Evolutionary conservation across 2,113 vertebrate species (phyloP), one percentile per base, ranked within the genome.

Genomic region (Leucopsar rothschildi): DNA sequence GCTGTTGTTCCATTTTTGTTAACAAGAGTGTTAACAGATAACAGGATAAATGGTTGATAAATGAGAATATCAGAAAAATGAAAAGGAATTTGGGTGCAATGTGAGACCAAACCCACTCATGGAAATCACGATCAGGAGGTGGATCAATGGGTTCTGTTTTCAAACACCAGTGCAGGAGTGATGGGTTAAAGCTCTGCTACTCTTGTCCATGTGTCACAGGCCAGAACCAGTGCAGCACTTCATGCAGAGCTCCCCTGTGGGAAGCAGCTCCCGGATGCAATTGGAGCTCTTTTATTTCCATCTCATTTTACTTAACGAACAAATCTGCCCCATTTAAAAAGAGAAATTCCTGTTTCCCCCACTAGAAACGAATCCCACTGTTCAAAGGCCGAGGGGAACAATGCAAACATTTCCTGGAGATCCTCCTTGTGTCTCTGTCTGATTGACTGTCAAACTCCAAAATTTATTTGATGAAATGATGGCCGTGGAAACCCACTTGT

Each of bases 391-490:
- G 24, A 81, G 59, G 22, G 81, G 57, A 96, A 42, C 40, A 92
- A 95, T 81, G 92, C 35, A 92, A 96, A 95, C 61, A 53, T 83
- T 91, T 93, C 83, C 80, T 85, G 84, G 92, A 95, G 95, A 96
- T 90, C 68, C 86, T 95, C 79, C 52, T 69, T 31, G 50, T 82
- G 45, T 86, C 94, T 82, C 87, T 89, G 42, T 91, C 69, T 96
- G 88, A 91, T 96, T 76, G 96, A 93, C 45, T 96, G 80, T 97
- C 95, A 97, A 69, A 90, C 50, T 81, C 70, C 61, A 44, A 71
- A 92, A 95, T 96, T 65, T 47, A 83, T 96, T 95, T 92, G 88
- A 94, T 95, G 96, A 79, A 93, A 82, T 85, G 31, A 23, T 39
- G 86, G 35, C 91, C 83, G 37, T 93, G 71, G 92, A 96, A 96